Evolutionary conservation across 2,888 invertebrate genomes (phyloP), one percentile per base, ranked within the genome.

Genomic region (Pasiphila rectangulata): DNA sequence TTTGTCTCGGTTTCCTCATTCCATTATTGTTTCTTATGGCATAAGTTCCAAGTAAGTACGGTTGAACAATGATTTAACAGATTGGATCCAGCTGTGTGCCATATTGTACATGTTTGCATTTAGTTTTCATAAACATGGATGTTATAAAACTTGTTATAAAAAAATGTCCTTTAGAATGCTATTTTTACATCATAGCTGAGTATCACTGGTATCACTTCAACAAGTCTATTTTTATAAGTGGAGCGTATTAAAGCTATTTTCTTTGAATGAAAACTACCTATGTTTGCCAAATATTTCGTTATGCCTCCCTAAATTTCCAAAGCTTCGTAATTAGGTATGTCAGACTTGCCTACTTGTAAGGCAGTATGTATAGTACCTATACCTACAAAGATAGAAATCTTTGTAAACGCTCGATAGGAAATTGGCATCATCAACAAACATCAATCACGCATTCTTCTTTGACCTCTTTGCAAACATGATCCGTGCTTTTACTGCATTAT

Each of bases 371-470:
- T 0, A n/a, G n/a, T n/a, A n/a, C n/a, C n/a, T n/a, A n/a, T n/a
- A n/a, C n/a, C n/a, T n/a, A n/a, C n/a, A n/a, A n/a, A n/a, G n/a
- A n/a, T n/a, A n/a, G n/a, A n/a, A n/a, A n/a, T 59, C 48, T 53
- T 49, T 56, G 48, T 46, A 53, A 53, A 43, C 51, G 53, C 38
- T 72, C 73, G 72, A 72, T 74, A 75, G 79, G 79, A 80, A 77
- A 80, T 81, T 80, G 65, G 63, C 62, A 63, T 71, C 76, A 80
- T 80, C 73, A 76, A 79, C 80, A 79, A 75, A 71, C 75, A 80
- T 80, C 74, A 76, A 80, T 81, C 80, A 75, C 71, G 64, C 64
- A 68, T 69, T 72, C 66, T 70, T 69, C 70, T 69, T 60, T 70
- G 75, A 69, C 73, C 73, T 69, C 67, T 61, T 64, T 69, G 59